These are phyloP conservation scores for Microcebus tavaratra DNA, from an alignment of 2,113 vertebrate genomes.

Conservation along the genomic window DNA sequence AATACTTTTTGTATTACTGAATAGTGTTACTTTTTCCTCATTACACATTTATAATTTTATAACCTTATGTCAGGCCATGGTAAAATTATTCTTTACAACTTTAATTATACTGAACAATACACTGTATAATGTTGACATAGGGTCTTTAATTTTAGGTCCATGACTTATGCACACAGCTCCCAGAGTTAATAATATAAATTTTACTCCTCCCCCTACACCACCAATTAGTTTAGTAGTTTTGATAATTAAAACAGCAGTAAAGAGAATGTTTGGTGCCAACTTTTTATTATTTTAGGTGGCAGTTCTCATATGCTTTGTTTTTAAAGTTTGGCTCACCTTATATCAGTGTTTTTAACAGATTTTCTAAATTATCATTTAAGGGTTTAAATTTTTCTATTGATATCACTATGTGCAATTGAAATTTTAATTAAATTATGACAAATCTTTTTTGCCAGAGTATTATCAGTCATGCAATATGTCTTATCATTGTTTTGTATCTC, in stretches of 20 bases:
- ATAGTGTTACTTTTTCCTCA: slow-evolving; percentile 9
- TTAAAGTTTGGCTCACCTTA: background rate
- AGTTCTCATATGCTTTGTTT: background rate
- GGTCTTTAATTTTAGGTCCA: slow-evolving; percentile 71
- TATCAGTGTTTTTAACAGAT: background rate
- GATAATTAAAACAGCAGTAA: background rate
- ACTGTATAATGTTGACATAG: slow-evolving; percentile 61
- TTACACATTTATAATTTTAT: slow-evolving; percentile 47
- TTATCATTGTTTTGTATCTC: background rate
- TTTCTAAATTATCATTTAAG: background rate
- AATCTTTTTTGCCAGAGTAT: background rate
- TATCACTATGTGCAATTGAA: background rate
- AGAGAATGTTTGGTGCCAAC: background rate
- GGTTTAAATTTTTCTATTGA: background rate
- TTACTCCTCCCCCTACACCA: background rate
- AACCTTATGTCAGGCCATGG: slow-evolving; percentile 4
- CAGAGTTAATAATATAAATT: slow-evolving; percentile 69
- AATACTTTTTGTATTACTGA: slow-evolving; percentile 32
- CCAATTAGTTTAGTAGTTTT: slow-evolving; percentile 2
- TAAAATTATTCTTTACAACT: slow-evolving; percentile 78
- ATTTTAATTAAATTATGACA: slow-evolving; percentile 11
- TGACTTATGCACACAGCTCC: slow-evolving; percentile 28
- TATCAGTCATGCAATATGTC: background rate
- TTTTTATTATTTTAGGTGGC: background rate
- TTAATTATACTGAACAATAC: slow-evolving; percentile 73